Evolutionary conservation across 2,797 vertebrate genomes (phyloP).

Genomic region (Calcarius lapponicus): DNA sequence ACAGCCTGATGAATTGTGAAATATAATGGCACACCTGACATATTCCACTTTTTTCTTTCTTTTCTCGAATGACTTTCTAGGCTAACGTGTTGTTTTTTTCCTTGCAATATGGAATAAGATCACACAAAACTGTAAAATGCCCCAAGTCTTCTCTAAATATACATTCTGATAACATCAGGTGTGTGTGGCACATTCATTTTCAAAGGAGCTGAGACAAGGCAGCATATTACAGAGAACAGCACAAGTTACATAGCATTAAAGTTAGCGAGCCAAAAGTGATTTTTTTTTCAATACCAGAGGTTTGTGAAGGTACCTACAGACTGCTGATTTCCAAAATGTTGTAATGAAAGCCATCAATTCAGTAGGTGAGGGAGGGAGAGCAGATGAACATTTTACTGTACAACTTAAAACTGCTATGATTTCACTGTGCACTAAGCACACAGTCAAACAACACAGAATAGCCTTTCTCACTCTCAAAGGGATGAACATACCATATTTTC

Average conservation of each 20-base stretch:
- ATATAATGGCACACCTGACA: not conserved
- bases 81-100: not conserved
- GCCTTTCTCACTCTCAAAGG: not conserved
- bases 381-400: not conserved
- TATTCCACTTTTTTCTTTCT: not conserved
- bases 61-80: not conserved
- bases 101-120: not conserved
- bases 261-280: not conserved
- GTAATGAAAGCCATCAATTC: not conserved
- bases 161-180: not conserved
- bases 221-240: not conserved
- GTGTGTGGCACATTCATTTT: not conserved
- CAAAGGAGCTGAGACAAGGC: not conserved
- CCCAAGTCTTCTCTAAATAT: not conserved
- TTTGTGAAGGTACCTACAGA: not conserved
- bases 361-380: not conserved
- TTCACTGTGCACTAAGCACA: not conserved
- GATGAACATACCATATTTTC: not conserved
- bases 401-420: not conserved
- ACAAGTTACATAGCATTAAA: not conserved
- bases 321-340: not conserved
- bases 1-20: not conserved
- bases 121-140: not conserved
- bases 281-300: not conserved
- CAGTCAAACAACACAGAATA: not conserved